Conservation (phyloP, 2,113 vertebrate genomes). For the Labeo rohita region DNA sequence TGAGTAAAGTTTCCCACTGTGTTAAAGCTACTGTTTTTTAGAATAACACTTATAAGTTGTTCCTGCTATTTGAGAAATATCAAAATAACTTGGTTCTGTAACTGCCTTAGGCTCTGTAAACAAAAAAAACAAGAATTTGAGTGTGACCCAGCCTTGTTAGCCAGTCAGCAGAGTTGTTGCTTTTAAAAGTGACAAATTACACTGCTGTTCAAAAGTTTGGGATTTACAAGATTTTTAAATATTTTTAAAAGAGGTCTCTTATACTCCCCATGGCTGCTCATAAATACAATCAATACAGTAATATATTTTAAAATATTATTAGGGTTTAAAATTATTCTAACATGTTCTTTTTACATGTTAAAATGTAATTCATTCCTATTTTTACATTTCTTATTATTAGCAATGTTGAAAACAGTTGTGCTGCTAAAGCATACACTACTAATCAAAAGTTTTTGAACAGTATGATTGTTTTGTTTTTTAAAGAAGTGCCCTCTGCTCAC, state of each 20-base stretch:
- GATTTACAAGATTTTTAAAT: background rate
- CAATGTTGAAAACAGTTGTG: too few relatives aligned
- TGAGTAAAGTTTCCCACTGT: background rate
- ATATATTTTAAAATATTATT: background rate
- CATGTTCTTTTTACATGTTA: too few relatives aligned
- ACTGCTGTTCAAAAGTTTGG: background rate
- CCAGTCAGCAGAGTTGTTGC: background rate
- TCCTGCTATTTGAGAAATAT: background rate
- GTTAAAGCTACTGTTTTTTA: conserved; percentile 19
- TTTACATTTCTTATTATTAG: too few relatives aligned
- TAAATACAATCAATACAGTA: background rate
- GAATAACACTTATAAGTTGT: background rate
- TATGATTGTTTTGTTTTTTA: too few relatives aligned
- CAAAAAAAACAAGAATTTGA: background rate
- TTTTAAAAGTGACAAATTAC: background rate
- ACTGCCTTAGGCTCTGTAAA: background rate
- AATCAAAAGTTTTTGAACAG: too few relatives aligned
- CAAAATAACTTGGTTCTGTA: background rate
- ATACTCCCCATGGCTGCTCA: background rate
- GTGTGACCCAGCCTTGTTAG: background rate
- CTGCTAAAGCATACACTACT: background rate
- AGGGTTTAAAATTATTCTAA: background rate
- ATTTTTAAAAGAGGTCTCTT: background rate
- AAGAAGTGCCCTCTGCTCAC: too few relatives aligned
- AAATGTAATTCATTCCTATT: too few relatives aligned